Evolutionary conservation across 2,797 vertebrate genomes (phyloP), one percentile per base, ranked within the genome.

Genomic region (Percopsis omiscomaycus): DNA sequence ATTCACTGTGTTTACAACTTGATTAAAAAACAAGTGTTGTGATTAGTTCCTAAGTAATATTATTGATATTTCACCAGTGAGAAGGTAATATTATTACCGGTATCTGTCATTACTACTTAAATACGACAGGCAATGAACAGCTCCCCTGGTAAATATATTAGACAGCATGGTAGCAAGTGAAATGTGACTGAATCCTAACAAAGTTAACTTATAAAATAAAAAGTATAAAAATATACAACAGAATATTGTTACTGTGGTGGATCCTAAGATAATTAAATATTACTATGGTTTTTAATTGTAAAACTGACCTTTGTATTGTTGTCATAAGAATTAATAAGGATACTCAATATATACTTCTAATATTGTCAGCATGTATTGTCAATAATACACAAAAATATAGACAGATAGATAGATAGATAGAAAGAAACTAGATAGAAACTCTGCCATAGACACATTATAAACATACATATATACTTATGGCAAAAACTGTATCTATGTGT

Each of bases 31-130:
- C 15, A 10, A 28, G 32, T 66, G 15, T 52, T 11, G n/a, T 48
- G 37, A 59, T 56, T 67, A 59, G 70, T 73, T 66, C 9, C 37
- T 42, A 10, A 8, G 9, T 42, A 42, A 42, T 42, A 42, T 8
- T 42, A 42, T 9, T 42, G 37, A 6, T 42, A 9, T 42, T 42
- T 42, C 37, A 42, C 50, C 22, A 22, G 16, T 29, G 32, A 28
- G 9, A 13, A 30, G 28, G 53, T 14, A 55, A 15, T 32, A n/a
- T 2, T 22, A 22, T 22, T 22, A 57, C 16, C 16, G n/a, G 1
- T 54, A 45, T 49, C 5, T 8, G 37, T 48, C 3, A 14, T 3
- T 28, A 59, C 37, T 27, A n/a, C 13, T 2, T 45, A 13, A 10
- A 27, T 67, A 32, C 27, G 28, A 15, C n/a, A 32, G 3, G 15